phyloP scores from a whole-genome alignment of 2,797 vertebrate species.

The Huso huso region DNA sequence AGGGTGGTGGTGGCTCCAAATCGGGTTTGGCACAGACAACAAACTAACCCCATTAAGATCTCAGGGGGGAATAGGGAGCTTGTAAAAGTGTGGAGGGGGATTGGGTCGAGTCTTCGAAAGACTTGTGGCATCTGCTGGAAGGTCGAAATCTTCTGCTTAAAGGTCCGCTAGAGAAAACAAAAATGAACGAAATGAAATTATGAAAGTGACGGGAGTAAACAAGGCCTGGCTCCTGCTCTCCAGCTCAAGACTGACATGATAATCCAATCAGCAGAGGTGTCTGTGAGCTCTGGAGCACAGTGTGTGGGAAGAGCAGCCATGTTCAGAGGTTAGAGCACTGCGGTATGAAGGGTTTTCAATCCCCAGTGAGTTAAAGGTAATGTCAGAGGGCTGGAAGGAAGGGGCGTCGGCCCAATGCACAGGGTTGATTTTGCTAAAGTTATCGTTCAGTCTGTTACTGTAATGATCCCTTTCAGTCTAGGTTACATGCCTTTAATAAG shows the following conservation, averaged over 20 bases:
- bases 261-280: constrained; percentile 66
- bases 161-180: constrained; percentile 32
- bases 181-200: constrained; percentile 67
- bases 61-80: constrained; percentile 38
- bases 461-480: too few species aligned
- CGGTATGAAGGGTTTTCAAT: too few species aligned
- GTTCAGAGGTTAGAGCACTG: too few species aligned
- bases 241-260: constrained; percentile 57
- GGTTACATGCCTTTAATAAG: too few species aligned
- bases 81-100: constrained; percentile 35
- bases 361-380: too few species aligned
- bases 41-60: constrained; percentile 64
- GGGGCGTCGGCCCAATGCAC: too few species aligned
- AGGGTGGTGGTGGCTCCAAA: constrained; percentile 49
- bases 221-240: constrained; percentile 56
- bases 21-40: constrained; percentile 68
- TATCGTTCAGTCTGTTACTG: too few species aligned
- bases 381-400: too few species aligned
- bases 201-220: constrained; percentile 47
- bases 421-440: too few species aligned
- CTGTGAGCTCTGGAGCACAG: constrained; percentile 17
- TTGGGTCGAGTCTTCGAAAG: constrained; percentile 45
- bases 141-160: constrained; percentile 54
- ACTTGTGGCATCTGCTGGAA: constrained; percentile 61
- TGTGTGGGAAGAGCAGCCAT: not conserved